Conservation (phyloP, 1,140 invertebrate species). For the Drosophila burlai region DNA sequence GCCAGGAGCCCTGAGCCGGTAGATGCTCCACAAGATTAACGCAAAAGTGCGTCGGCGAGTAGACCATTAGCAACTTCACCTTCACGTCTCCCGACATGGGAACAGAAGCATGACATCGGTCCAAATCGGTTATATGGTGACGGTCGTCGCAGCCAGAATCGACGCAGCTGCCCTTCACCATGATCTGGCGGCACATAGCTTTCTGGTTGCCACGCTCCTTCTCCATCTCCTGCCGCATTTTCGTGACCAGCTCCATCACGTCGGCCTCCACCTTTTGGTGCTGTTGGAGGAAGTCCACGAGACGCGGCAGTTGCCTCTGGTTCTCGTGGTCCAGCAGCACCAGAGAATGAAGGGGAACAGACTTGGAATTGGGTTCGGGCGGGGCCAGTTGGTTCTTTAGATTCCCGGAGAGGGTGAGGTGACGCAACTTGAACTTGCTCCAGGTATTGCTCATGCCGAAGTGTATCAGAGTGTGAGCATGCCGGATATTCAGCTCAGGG, state of each 20-base stretch:
- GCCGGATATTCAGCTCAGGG: constrained; percentile 44
- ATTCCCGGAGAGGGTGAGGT: constrained; percentile 30
- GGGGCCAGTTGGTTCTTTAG: constrained; percentile 23
- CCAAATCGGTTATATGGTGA: constrained; percentile 23
- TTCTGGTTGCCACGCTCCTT: neutral
- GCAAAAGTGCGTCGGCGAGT: constrained; percentile 54
- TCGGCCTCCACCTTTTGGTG: constrained; percentile 43
- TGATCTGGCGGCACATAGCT: constrained; percentile 24
- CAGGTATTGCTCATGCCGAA: constrained; percentile 46
- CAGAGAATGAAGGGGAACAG: constrained; percentile 21
- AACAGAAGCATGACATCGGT: constrained; percentile 12
- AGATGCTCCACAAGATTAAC: constrained; percentile 50
- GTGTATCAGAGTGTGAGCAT: constrained; percentile 50
- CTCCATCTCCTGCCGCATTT: constrained; percentile 31
- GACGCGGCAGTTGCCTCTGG: constrained; percentile 44
- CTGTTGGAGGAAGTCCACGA: constrained; percentile 52
- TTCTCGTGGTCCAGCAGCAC: constrained; percentile 51
- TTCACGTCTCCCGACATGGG: constrained; percentile 48
- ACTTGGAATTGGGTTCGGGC: neutral
- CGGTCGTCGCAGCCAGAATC: constrained; percentile 34
- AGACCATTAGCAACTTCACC: constrained; percentile 44
- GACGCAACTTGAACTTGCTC: constrained; percentile 58
- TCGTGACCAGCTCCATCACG: constrained; percentile 15
- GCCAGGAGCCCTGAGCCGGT: constrained; percentile 28
- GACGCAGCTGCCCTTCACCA: constrained; percentile 39